Base-by-base conservation (phyloP, 2,888 invertebrate species). In the Galeopsomyia nigrocyanea region DNA sequence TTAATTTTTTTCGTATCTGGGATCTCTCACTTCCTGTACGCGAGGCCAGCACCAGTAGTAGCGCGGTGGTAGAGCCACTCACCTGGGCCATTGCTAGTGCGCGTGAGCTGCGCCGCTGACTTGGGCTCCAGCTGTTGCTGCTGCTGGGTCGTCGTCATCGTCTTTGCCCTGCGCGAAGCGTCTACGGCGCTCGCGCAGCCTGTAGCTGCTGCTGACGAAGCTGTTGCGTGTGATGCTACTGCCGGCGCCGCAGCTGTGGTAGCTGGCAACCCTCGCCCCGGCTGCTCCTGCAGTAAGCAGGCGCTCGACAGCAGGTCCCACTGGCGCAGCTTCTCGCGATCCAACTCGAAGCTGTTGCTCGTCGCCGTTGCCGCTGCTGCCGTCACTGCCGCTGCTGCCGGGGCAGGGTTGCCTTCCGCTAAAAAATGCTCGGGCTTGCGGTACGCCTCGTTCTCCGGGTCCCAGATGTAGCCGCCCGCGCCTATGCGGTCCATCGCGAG, bases 251-350 rank as follows among this genome's bases (percentile, higher is more conserved):
- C 51, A 51, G 51, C 71, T 71, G 68, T 63, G 68, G 60, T 68
- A 63, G 53, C 61, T 69, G 70, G 75, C 75, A 75, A 75, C 75
- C 75, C 73, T 75, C 74, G 73, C 58, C 67, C 74, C 76, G 70
- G 60, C 81, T 85, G 85, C 78, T 86, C 85, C 82, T 86, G 85
- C 80, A 85, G 83, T 71, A 85, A 85, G 82, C 86, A 86, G 76
- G 86, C 95, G 88, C 95, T 95, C 74, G 95, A 95, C 92, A 95
- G 91, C 81, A 95, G 90, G 88, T 95, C 95, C 95, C 95, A 95
- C 83, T 95, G 95, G 66, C 95, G 90, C 79, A 95, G 89, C 79
- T 93, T 95, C 88, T 95, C 95, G 80, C 95, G 91, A 88, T 95
- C 95, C 81, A 95, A 91, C 86, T 88, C 88, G 84, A 88, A 73